Percentiles rank a stretch among this genome's conserved stretches.
Conservation (phyloP, 30 jellyfish, hydroid and myxozoan genomes). For the Hydractinia echinata region DNA sequence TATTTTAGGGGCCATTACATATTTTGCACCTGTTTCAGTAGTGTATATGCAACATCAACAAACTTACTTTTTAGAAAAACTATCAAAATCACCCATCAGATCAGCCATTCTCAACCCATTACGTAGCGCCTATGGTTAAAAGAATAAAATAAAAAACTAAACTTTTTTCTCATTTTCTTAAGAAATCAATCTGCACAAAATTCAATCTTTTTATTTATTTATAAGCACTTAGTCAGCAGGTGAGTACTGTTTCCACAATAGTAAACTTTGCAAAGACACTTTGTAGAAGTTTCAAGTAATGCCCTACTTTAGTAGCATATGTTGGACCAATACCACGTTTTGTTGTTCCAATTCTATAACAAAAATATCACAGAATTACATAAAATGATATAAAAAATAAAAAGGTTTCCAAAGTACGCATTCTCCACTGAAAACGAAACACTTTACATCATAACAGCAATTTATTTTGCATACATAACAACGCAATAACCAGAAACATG, state of each 20-base stretch:
- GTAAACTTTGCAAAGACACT: background rate
- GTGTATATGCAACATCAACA: too few relatives aligned
- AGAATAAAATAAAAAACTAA: background rate
- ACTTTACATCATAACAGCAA: too few relatives aligned
- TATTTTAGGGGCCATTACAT: too few relatives aligned
- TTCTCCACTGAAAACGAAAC: too few relatives aligned
- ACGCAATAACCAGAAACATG: too few relatives aligned
- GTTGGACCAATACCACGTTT: constrained; percentile 99
- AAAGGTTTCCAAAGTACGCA: too few relatives aligned
- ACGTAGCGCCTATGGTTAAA: constrained; percentile 67
- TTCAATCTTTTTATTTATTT: too few relatives aligned
- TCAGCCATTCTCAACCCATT: constrained; percentile 92
- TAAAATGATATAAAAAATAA: too few relatives aligned
- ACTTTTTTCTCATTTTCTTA: background rate
- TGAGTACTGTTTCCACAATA: background rate
- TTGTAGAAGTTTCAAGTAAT: too few relatives aligned
- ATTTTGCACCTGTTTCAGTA: too few relatives aligned
- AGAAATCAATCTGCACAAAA: background rate
- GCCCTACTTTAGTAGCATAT: constrained; percentile 91
- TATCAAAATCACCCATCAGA: constrained; percentile 66
- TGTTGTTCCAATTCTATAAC: constrained; percentile 85
- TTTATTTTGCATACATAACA: too few relatives aligned
- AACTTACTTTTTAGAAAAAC: constrained; percentile 71
- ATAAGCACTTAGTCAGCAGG: background rate
- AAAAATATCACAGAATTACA: too few relatives aligned